A percentile compares a stretch with the other conserved stretches of the same genome.
These are phyloP conservation scores for Homarus americanus DNA, from an alignment of 1,140 invertebrate species.

Conservation along the genomic window DNA sequence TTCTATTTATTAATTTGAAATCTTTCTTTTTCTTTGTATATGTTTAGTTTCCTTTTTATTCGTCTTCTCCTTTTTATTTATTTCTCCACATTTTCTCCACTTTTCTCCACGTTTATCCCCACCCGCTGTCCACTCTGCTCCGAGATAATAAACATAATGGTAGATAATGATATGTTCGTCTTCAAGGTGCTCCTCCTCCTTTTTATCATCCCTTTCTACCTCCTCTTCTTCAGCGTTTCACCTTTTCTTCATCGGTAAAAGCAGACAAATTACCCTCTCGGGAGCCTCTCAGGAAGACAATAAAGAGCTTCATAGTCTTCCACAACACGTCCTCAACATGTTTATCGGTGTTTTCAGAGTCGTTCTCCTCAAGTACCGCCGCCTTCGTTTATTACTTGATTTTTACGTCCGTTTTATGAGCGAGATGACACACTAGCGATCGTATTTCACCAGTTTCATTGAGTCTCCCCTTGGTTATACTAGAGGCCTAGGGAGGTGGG, in stretches of 20 bases:
- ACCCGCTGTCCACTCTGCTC: constrained; percentile 11
- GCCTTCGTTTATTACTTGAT: constrained; percentile 48
- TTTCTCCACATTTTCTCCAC: not conserved
- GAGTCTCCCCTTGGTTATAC: constrained; percentile 1
- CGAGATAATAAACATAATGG: constrained; percentile 16
- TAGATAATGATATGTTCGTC: not conserved
- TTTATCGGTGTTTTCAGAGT: constrained; percentile 39
- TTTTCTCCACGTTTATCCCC: not conserved
- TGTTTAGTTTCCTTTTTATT: not conserved
- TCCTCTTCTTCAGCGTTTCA: not conserved
- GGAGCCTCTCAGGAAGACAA: constrained; percentile 6
- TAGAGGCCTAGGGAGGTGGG: not conserved
- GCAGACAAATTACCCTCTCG: constrained; percentile 31
- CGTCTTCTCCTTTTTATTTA: not conserved
- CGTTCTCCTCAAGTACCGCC: constrained; percentile 21
- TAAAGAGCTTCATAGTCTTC: constrained; percentile 10
- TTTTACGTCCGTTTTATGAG: constrained; percentile 46
- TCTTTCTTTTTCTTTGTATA: not conserved
- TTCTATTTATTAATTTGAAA: too few species aligned
- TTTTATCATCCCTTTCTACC: constrained; percentile 21
- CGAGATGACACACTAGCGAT: constrained; percentile 45
- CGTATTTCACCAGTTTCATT: constrained; percentile 15
- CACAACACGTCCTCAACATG: constrained; percentile 30
- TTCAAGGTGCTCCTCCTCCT: not conserved
- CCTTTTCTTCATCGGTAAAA: constrained; percentile 26